Base-by-base conservation (phyloP, 2,113 vertebrate species). In the Galbula dea region DNA sequence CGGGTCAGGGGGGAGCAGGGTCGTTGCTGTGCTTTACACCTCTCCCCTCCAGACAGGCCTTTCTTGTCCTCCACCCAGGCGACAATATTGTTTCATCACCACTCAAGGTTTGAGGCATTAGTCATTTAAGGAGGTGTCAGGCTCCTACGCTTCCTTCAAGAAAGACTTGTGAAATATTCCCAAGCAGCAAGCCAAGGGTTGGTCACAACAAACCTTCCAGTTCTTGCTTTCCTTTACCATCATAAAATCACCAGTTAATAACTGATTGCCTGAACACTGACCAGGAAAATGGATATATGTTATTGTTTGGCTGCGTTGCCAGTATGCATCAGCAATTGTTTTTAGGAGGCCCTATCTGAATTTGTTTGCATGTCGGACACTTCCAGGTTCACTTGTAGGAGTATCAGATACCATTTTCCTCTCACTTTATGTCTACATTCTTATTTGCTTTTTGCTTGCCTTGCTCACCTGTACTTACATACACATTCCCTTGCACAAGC, bases 371-470 rank as follows among this genome's bases (percentile, higher is more conserved):
- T 30, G 11, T 51, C 2, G 1, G 2, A 6, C 21, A 6, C 15
- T 41, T 43, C 32, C 34, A 34, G 0, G 3, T 43, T 58, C 0
- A 0, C 83, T 41, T 62, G 9, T 26, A 8, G 12, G 15, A 41
- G 7, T 8, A 32, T 43, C 63, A 62, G 73, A 61, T 0, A 2
- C 4, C 6, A 14, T 58, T 76, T 82, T 62, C 23, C 14, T 61
- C 51, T 62, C 41, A 20, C 10, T 69, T 88, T 12, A 3, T 23
- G 46, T 37, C 18, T 45, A 2, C 22, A 8, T 77, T 74, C 55
- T 46, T 67, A 46, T n/a, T 73, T 74, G 6, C 12, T 17, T 54
- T 10, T 55, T 65, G 15, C n/a, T 73, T 83, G 68, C 57, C 65
- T 74, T 32, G 23, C 43, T 83, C 14, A 30, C 34, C 29, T 58